Evolutionary conservation across 2,113 vertebrate genomes (phyloP), one percentile per base, ranked within the genome.

Genomic region (Hirundichthys speculiger): DNA sequence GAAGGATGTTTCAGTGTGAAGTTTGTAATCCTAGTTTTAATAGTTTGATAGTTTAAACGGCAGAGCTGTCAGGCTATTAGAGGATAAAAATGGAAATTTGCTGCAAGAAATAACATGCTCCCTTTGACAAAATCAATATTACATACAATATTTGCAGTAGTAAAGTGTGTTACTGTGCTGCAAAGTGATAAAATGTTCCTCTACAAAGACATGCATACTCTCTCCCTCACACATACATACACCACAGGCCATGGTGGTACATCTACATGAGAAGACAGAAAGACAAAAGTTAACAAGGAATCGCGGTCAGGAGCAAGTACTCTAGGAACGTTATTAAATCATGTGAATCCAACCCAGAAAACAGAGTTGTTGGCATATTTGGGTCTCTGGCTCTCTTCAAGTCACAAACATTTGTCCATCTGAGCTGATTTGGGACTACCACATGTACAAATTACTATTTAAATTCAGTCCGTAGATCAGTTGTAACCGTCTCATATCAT

Each of bases 111-210:
- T 25, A 61, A 41, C 64, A 58, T 40, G 30, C 62, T 79, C 63
- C 58, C 43, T 63, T 65, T 49, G 52, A 74, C 55, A 71, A 16
- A 40, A 51, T 66, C 50, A 64, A 77, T 56, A 51, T 48, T 21
- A 74, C 62, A 64, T 45, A 71, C 38, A 70, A 56, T 42, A 60
- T 67, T 39, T 79, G 67, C 40, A 64, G 73, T 48, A 62, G 64
- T 75, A n/a, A 50, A 43, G 43, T 34, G 52, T 66, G 57, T 20
- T 45, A 56, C 50, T 68, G 56, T 74, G 83, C 70, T 69, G 54
- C 7, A 50, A 40, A 66, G 22, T 52, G 45, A 68, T 0, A 5
- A 22, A 54, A 72, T 16, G 22, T 24, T 68, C 9, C 53, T 69
- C 20, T 54, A 40, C 39, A 34, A 15, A 42, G 4, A 11, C 50